phyloP scores from a whole-genome alignment of 2,888 invertebrate genomes.

The Drosophila picticornis region DNA sequence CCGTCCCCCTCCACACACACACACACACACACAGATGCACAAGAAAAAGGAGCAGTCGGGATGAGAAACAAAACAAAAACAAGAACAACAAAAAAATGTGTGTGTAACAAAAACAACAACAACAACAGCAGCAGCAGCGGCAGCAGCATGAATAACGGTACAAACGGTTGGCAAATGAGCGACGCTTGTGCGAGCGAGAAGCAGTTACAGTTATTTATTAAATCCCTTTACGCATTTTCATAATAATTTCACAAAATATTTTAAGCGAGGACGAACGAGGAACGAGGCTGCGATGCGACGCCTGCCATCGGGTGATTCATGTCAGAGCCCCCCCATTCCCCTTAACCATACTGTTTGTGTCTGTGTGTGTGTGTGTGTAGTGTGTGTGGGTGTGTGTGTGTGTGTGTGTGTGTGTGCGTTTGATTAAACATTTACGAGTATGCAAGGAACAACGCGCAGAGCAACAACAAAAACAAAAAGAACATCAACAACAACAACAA shows the following conservation, averaged over 20 bases:
- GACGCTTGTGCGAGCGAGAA: conserved; percentile 57
- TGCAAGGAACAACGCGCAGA: conserved; percentile 50
- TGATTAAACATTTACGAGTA: conserved; percentile 68
- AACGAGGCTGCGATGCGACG: conserved; percentile 46
- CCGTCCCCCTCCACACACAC: neutral
- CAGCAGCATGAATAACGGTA: conserved; percentile 60
- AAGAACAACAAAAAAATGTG: conserved; percentile 33
- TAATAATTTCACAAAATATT: conserved; percentile 83
- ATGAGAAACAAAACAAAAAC: conserved; percentile 40
- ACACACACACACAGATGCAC: conserved; percentile 72
- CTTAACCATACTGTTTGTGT: conserved; percentile 5
- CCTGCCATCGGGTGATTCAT: conserved; percentile 73
- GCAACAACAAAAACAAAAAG: neutral
- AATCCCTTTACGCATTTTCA: conserved; percentile 84
- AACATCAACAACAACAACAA: conserved; percentile 32
- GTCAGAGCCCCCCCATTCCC: conserved; percentile 45
- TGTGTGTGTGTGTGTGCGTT: conserved; percentile 44
- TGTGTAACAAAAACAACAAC: conserved; percentile 23
- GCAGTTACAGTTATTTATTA: conserved; percentile 84
- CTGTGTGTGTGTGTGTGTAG: conserved; percentile 16
- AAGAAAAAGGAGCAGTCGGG: conserved; percentile 56
- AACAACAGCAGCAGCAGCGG: conserved; percentile 23
- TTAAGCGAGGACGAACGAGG: conserved; percentile 62
- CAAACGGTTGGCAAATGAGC: conserved; percentile 51
- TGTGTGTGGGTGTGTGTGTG: conserved; percentile 30